Percentiles rank a stretch among this genome's conserved stretches.
Conservation (phyloP, 2,113 vertebrate species). For the Microcebus ravelobensis region DNA sequence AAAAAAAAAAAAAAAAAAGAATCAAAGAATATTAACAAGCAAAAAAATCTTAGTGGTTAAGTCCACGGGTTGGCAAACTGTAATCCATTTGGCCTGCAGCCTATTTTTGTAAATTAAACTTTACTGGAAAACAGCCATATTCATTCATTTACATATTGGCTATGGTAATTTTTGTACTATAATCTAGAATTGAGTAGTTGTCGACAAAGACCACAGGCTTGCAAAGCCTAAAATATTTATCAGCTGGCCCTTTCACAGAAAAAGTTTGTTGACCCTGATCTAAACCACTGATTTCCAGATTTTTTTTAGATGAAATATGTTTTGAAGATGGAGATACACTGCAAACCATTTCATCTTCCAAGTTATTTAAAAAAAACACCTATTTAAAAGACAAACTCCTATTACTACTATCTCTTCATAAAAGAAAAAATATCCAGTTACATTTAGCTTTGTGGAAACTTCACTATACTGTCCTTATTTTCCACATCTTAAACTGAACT, state of each 20-base stretch:
- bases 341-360: background rate
- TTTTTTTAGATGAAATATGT: background rate
- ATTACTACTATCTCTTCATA: constrained; percentile 15
- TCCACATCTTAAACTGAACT: background rate
- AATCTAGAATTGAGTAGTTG: background rate
- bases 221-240: constrained; percentile 21
- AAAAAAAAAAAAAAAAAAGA: too few species aligned
- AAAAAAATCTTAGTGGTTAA: constrained; percentile 8
- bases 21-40: constrained; percentile 1
- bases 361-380: background rate
- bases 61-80: background rate
- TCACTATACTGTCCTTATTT: background rate
- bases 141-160: background rate
- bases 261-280: background rate
- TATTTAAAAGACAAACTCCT: constrained; percentile 28
- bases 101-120: constrained; percentile 21
- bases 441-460: constrained; percentile 32
- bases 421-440: constrained; percentile 44
- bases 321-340: constrained; percentile 31
- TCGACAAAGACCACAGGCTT: background rate
- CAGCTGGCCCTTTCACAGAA: background rate
- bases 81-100: background rate
- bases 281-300: background rate
- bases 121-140: background rate
- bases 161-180: background rate